These are phyloP conservation scores for Xenentodon cancila DNA, from an alignment of 2,797 vertebrate genomes.

Conservation along the genomic window DNA sequence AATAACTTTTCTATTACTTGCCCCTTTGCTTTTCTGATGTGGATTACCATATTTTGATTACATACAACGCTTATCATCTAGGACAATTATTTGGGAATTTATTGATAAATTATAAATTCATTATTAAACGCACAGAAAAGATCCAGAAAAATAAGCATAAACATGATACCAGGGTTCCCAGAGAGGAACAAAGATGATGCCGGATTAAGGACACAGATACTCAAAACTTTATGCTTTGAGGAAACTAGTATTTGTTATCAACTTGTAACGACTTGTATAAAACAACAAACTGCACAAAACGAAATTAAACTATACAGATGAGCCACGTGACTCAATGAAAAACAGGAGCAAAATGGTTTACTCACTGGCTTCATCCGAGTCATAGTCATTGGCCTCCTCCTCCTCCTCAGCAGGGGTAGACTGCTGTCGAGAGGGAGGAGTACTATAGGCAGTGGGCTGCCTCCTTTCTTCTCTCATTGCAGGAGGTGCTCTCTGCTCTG, in stretches of 20 bases:
- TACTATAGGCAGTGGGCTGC: constrained; percentile 71
- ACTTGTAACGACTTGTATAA: constrained; percentile 19
- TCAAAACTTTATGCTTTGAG: constrained; percentile 8
- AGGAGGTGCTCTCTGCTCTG: constrained; percentile 73
- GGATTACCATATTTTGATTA: constrained; percentile 37
- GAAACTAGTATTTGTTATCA: constrained; percentile 15
- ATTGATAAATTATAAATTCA: too few species aligned
- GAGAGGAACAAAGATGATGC: constrained; percentile 18
- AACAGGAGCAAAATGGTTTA: constrained; percentile 49
- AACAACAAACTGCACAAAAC: constrained; percentile 2
- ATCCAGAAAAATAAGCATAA: constrained; percentile 37
- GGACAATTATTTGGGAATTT: too few species aligned
- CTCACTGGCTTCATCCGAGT: constrained; percentile 96
- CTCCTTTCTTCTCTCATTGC: constrained; percentile 83
- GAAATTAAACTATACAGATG: constrained; percentile 30
- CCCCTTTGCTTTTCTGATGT: constrained; percentile 23
- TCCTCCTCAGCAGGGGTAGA: constrained; percentile 84
- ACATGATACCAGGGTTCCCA: constrained; percentile 24
- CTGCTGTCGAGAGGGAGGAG: constrained; percentile 68
- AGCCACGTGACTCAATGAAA: constrained; percentile 23
- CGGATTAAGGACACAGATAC: constrained; percentile 30
- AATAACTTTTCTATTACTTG: constrained; percentile 36
- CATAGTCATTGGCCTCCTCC: constrained; percentile 93
- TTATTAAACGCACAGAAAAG: background rate
- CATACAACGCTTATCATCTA: too few species aligned